Conservation (phyloP, 2,113 vertebrate species). For the Aegithalos caudatus region DNA sequence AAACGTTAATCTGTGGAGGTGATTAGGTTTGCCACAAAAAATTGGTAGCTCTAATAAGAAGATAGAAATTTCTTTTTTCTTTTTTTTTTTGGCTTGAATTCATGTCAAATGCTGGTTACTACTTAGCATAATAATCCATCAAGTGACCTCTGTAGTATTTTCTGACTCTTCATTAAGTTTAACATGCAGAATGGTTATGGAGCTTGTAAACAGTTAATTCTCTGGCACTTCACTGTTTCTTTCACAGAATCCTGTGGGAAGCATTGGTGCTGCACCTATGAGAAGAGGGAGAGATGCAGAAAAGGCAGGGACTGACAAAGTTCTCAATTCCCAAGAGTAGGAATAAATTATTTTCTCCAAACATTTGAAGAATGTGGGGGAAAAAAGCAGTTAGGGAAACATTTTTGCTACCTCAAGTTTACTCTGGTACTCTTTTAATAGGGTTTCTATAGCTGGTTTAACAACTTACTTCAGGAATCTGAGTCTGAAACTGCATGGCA, state of each 20-base stretch:
- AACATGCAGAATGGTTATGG: neutral
- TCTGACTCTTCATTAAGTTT: conserved; percentile 20
- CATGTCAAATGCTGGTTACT: neutral
- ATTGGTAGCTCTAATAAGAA: neutral
- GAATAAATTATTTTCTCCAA: neutral
- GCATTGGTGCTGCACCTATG: neutral
- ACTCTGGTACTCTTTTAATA: neutral
- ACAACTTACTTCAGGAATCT: neutral
- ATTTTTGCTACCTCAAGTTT: neutral
- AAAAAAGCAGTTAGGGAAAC: neutral
- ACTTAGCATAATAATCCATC: neutral
- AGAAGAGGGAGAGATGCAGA: neutral
- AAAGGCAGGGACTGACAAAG: neutral
- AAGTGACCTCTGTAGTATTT: conserved; percentile 16
- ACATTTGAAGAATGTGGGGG: neutral
- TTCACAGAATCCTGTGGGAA: neutral
- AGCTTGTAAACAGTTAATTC: conserved; percentile 8
- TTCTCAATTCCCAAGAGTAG: neutral
- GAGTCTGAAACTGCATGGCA: neutral
- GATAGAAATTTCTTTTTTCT: neutral
- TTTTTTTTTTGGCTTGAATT: neutral
- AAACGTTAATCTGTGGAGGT: neutral
- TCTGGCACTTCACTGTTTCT: neutral
- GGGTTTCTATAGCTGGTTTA: neutral
- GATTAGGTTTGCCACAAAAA: neutral